These are phyloP conservation scores for Muscicapa comitata DNA, from an alignment of 2,797 vertebrate genomes.

Conservation along the genomic window DNA sequence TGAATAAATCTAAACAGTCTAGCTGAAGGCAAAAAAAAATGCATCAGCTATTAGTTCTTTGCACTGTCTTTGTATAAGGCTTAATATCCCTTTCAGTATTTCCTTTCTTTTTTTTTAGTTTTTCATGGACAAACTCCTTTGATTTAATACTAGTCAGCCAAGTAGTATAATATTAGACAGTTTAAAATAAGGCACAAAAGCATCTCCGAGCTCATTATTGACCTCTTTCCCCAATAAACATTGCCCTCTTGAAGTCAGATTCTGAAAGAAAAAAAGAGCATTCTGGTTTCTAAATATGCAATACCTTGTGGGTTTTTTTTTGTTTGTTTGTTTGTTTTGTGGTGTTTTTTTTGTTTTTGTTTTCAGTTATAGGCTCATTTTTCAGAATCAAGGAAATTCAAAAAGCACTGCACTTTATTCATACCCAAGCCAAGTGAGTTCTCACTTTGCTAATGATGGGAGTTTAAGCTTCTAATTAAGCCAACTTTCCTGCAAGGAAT, in stretches of 20 bases:
- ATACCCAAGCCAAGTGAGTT: not conserved
- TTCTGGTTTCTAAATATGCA: not conserved
- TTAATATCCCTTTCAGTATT: not conserved
- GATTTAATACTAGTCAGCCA: not conserved
- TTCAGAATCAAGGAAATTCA: not conserved
- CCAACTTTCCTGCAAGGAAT: not conserved
- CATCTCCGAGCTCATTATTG: not conserved
- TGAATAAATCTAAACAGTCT: not conserved
- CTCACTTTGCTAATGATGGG: not conserved
- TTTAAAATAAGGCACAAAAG: not conserved
- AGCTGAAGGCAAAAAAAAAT: not conserved
- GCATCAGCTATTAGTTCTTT: not conserved
- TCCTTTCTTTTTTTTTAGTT: not conserved
- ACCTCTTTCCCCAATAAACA: not conserved
- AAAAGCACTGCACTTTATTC: not conserved
- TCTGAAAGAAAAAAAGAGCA: not conserved
- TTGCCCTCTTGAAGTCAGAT: not conserved
- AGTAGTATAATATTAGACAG: not conserved
- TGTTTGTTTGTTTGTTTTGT: too few relatives aligned
- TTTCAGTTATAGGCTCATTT: not conserved
- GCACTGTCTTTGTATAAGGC: not conserved
- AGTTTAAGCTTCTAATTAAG: not conserved
- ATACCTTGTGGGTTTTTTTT: not conserved
- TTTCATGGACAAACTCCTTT: not conserved
- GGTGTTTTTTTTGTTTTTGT: too few relatives aligned